Percentiles rank a stretch among this genome's conserved stretches.
phyloP scores from a whole-genome alignment of 2,888 invertebrate species.

The Drosophila longiperda region DNA sequence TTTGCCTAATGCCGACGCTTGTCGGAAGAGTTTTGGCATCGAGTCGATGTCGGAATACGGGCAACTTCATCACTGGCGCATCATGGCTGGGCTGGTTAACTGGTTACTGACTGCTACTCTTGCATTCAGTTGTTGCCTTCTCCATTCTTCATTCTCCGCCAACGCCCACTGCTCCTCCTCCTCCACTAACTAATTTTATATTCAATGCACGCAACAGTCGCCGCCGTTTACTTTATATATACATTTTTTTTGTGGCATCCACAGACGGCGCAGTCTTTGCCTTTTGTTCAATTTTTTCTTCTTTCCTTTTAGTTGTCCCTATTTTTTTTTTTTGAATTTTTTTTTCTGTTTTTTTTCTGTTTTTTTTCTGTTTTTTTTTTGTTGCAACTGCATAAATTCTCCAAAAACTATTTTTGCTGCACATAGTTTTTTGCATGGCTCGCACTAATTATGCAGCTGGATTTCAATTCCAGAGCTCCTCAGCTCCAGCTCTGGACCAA shows the following conservation, averaged over 20 bases:
- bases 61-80: slow-evolving; percentile 47
- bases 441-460: slow-evolving; percentile 75
- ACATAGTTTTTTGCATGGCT: slow-evolving; percentile 61
- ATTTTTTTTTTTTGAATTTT: not conserved
- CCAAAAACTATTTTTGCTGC: slow-evolving; percentile 72
- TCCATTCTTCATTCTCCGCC: not conserved
- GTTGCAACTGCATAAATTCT: slow-evolving; percentile 54
- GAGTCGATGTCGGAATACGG: slow-evolving; percentile 26
- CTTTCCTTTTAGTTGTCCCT: slow-evolving; percentile 16
- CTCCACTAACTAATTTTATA: slow-evolving; percentile 66
- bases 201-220: slow-evolving; percentile 76
- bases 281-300: slow-evolving; percentile 36
- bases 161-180: not conserved
- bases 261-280: slow-evolving; percentile 20
- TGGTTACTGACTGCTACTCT: slow-evolving; percentile 5
- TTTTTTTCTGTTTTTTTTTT: slow-evolving; percentile 21
- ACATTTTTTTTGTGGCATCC: not conserved
- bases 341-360: slow-evolving; percentile 11
- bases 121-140: slow-evolving; percentile 1
- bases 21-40: slow-evolving; percentile 24
- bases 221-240: slow-evolving; percentile 62
- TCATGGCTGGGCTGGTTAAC: slow-evolving; percentile 23
- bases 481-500: not conserved
- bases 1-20: slow-evolving; percentile 34
- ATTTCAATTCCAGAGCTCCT: slow-evolving; percentile 41